A percentile compares a stretch with the other conserved stretches of the same genome.
Evolutionary conservation across 1,140 invertebrate species (phyloP).

Genomic region (Mylabris phalerata): DNA sequence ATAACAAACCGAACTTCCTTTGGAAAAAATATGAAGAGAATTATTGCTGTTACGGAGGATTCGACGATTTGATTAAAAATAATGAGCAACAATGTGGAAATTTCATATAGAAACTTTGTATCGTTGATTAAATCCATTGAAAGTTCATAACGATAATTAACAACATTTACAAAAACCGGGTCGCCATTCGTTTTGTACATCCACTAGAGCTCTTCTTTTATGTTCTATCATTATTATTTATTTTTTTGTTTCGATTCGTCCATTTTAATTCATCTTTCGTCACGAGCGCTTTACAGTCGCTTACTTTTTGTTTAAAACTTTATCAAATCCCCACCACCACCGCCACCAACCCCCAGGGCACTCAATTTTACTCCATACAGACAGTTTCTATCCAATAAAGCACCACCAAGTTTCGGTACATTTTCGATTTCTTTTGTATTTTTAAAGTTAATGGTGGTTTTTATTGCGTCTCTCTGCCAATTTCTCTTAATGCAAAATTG

Average conservation of each 20-base stretch:
- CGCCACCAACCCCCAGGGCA: constrained; percentile 1
- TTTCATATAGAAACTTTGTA: constrained; percentile 16
- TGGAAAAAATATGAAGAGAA: too few relatives aligned
- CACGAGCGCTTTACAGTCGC: constrained; percentile 25
- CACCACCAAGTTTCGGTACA: constrained; percentile 5
- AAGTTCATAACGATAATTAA: constrained; percentile 21
- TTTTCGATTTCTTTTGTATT: constrained; percentile 20
- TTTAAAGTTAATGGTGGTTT: constrained; percentile 24
- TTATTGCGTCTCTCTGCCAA: constrained; percentile 7
- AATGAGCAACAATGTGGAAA: constrained; percentile 7
- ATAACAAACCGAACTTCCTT: too few relatives aligned
- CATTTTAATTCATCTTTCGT: constrained; percentile 28
- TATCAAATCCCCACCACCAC: constrained; percentile 1
- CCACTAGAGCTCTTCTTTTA: background rate
- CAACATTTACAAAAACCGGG: constrained; percentile 24
- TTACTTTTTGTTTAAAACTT: constrained; percentile 18
- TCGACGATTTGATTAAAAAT: constrained; percentile 9
- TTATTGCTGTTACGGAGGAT: too few relatives aligned
- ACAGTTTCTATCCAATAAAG: too few relatives aligned
- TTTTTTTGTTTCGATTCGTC: constrained; percentile 6
- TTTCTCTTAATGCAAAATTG: too few relatives aligned
- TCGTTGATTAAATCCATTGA: constrained; percentile 21
- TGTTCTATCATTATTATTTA: too few relatives aligned
- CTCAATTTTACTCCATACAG: too few relatives aligned
- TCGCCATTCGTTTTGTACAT: constrained; percentile 1